Evolutionary conservation across 2,888 invertebrate genomes (phyloP).

Genomic region (Odontocerum albicorne): DNA sequence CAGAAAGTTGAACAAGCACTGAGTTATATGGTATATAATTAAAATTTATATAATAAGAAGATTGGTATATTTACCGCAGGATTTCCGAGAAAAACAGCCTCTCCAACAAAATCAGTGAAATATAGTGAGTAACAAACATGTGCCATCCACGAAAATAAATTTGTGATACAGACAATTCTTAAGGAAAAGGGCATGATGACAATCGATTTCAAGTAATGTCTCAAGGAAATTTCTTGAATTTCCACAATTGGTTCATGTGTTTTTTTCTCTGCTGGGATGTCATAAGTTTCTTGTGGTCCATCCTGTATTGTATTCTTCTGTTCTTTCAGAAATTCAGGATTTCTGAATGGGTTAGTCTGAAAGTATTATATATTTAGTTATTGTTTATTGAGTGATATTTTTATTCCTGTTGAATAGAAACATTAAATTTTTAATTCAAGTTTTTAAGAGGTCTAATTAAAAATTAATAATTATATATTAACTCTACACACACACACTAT

Average conservation of each 20-base stretch:
- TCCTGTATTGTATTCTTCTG: conserved; percentile 38
- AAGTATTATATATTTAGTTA: too few relatives aligned
- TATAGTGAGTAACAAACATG: conserved; percentile 95
- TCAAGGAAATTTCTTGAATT: conserved; percentile 54
- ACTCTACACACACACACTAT: too few relatives aligned
- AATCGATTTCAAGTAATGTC: conserved; percentile 86
- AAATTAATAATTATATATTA: too few relatives aligned
- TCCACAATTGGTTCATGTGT: neutral
- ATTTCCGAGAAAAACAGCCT: conserved; percentile 85
- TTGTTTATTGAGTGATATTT: too few relatives aligned
- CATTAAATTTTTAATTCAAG: too few relatives aligned
- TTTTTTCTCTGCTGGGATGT: neutral
- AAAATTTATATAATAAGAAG: too few relatives aligned
- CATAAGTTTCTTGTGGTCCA: conserved; percentile 39
- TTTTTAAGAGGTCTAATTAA: too few relatives aligned
- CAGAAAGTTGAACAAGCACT: too few relatives aligned
- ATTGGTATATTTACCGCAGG: conserved; percentile 67
- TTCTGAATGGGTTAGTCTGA: conserved; percentile 32
- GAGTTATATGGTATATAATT: conserved; percentile 17
- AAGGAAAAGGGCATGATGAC: conserved; percentile 89
- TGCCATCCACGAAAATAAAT: conserved; percentile 98
- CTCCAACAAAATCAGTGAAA: conserved; percentile 95
- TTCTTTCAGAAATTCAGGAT: conserved; percentile 23
- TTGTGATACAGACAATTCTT: conserved; percentile 85
- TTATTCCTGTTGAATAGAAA: too few relatives aligned